Evolutionary conservation across 2,888 invertebrate genomes (phyloP).

Genomic region (Gasteruption jaculator): DNA sequence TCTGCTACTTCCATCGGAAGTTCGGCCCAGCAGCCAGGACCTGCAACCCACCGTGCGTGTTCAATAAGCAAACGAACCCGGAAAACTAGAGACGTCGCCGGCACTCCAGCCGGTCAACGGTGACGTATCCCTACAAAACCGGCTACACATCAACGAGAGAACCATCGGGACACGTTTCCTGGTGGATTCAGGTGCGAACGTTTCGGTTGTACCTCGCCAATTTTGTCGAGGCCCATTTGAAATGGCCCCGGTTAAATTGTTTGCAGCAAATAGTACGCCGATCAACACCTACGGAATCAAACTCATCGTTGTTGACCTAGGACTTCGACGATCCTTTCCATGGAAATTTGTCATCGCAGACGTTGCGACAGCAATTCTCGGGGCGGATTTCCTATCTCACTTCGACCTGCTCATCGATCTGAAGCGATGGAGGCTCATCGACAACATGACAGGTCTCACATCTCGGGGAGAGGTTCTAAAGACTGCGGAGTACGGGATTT

Average conservation of each 20-base stretch:
- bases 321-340: constrained; percentile 17
- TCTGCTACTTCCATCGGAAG: constrained; percentile 9
- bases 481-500: not conserved
- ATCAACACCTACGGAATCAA: constrained; percentile 15
- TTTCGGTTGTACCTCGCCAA: constrained; percentile 9
- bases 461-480: not conserved
- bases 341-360: constrained; percentile 21
- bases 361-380: constrained; percentile 8
- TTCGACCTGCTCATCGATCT: not conserved
- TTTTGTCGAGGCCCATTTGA: not conserved
- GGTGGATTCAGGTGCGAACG: constrained; percentile 14
- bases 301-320: constrained; percentile 8
- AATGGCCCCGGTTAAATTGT: no score
- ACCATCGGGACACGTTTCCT: constrained; percentile 1
- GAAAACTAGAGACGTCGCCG: constrained; percentile 9
- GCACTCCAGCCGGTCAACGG: not conserved
- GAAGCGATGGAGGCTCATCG: constrained; percentile 3
- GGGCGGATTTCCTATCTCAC: not conserved
- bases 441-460: constrained; percentile 5
- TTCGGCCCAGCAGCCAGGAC: constrained; percentile 3
- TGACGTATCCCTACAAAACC: not conserved
- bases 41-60: constrained; percentile 1
- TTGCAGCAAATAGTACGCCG: constrained; percentile 15
- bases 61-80: not conserved
- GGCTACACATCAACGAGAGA: constrained; percentile 8